Evolutionary conservation across 2,113 vertebrate species (phyloP), one percentile per base, ranked within the genome.

Genomic region (Thalassoma bifasciatum): DNA sequence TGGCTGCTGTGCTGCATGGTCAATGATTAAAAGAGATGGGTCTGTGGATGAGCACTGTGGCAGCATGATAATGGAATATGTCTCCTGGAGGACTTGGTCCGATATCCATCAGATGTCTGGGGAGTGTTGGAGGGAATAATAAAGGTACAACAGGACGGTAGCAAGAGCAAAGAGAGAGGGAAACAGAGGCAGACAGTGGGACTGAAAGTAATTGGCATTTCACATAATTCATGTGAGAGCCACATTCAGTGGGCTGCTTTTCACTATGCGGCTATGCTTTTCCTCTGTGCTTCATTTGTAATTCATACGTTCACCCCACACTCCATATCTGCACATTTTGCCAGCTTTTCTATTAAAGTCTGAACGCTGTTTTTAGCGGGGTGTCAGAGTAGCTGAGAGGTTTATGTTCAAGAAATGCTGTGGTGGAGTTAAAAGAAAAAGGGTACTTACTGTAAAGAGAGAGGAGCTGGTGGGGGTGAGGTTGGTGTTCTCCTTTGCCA

Each of bases 61-160:
- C 85, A 89, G 80, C 77, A 81, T 84, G 52, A 85, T 89, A 90
- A 90, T 89, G 81, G 74, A 89, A 87, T 66, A 83, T 81, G 86
- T 90, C 88, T 90, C 84, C 87, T 71, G 88, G 84, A 87, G 83
- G 86, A 87, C 86, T 79, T 80, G 79, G 73, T 85, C 83, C 42
- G 72, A 89, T 86, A 87, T 88, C 63, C 80, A 89, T 91, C 85
- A 79, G 51, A 70, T 49, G 64, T 86, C 80, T 83, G 75, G 61
- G 80, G 76, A 88, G 80, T 85, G 84, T 84, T 87, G 86, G 69
- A 24, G 66, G 49, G 61, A 82, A 77, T 58, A 47, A 66, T 79
- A 54, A 70, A 53, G 53, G 69, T 21, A 71, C 56, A 72, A 65
- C 61, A 64, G 82, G 36, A 36, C 75, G 61, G 61, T 23, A 64